A percentile compares a stretch with the other conserved stretches of the same genome.
Evolutionary conservation across 2,888 invertebrate species (phyloP).

Genomic region (Thereva unica): DNA sequence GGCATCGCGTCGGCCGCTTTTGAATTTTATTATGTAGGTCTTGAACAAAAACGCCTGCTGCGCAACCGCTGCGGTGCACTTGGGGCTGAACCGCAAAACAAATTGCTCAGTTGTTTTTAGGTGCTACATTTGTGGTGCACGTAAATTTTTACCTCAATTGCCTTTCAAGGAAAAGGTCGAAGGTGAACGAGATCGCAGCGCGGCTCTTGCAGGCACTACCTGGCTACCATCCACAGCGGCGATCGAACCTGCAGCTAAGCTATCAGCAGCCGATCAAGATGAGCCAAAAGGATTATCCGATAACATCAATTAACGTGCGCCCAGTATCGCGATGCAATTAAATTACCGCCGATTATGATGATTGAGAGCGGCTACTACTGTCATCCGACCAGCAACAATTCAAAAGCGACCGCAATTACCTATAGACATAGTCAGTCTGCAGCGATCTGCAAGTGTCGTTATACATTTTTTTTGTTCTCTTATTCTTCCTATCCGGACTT

Average conservation of each 20-base stretch:
- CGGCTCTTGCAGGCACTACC: background rate
- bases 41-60: slow-evolving; percentile 23
- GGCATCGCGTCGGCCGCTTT: slow-evolving; percentile 2
- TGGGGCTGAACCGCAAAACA: background rate
- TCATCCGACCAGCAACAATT: slow-evolving; percentile 16
- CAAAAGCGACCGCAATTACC: slow-evolving; percentile 2
- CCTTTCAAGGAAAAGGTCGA: background rate
- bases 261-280: background rate
- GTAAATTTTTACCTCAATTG: background rate
- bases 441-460: background rate
- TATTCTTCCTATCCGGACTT: slow-evolving; percentile 4
- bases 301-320: slow-evolving; percentile 31
- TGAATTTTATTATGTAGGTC: background rate
- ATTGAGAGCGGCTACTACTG: slow-evolving; percentile 31
- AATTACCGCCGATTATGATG: slow-evolving; percentile 32
- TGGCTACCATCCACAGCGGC: background rate
- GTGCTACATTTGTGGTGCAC: slow-evolving; percentile 4
- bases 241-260: background rate
- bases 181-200: background rate
- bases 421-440: background rate
- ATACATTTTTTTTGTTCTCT: background rate
- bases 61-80: background rate
- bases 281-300: slow-evolving; percentile 19
- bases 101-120: background rate
- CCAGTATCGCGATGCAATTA: slow-evolving; percentile 27